Evolutionary conservation across 2,113 vertebrate genomes (phyloP).

Genomic region (Crotalus tigris): DNA sequence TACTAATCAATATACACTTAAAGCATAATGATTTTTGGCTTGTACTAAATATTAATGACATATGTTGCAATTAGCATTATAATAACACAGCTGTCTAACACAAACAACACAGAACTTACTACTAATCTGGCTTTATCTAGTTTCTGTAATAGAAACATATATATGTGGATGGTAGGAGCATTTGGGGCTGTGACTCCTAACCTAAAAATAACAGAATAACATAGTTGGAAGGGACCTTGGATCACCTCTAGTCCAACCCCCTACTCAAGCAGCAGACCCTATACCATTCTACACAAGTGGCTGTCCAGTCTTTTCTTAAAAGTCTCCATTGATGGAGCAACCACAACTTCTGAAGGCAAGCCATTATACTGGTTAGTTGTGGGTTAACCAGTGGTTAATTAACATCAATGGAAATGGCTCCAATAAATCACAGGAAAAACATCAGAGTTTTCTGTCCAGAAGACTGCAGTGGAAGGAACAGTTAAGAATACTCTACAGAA

Average conservation of each 20-base stretch:
- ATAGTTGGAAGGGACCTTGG: not conserved
- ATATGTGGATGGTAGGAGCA: too few species aligned
- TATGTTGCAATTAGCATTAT: constrained; percentile 3
- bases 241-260: not conserved
- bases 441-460: not conserved
- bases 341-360: not conserved
- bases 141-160: not conserved
- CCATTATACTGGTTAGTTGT: not conserved
- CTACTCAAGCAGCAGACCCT: too few species aligned
- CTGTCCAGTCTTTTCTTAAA: not conserved
- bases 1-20: not conserved
- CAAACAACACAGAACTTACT: not conserved
- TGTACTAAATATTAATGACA: not conserved
- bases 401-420: not conserved
- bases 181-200: too few species aligned
- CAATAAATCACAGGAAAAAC: not conserved
- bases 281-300: not conserved
- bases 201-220: not conserved
- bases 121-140: not conserved
- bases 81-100: not conserved
- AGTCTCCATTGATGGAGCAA: not conserved
- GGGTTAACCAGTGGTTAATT: not conserved
- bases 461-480: not conserved
- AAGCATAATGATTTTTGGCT: not conserved
- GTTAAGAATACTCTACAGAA: not conserved